Base-by-base conservation (phyloP, 1,140 invertebrate species). In the Diorhabda elongata region DNA sequence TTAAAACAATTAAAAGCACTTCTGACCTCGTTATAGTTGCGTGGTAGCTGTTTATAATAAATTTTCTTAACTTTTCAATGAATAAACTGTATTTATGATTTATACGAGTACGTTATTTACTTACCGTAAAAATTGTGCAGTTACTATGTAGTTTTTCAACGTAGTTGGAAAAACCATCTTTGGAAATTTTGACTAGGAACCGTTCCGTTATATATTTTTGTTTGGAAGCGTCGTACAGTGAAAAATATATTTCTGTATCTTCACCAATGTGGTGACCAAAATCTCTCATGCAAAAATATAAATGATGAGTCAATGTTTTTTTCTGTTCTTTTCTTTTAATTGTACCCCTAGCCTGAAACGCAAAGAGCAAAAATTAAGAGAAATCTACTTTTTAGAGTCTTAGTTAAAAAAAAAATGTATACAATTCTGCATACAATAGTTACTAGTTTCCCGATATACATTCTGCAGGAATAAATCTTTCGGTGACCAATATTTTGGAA, bases 91-190 rank as follows among this genome's bases (percentile, higher is more conserved):
- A 56, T 56, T 56, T 56, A n/a, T 7, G 6, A 56, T 56, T n/a
- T 56, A 56, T 56, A 6, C 6, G n/a, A 6, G n/a, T n/a, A 56
- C n/a, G 6, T n/a, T 7, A 2, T 56, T 7, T n/a, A 45, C 44
- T 87, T 84, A 92, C 94, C 11, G 92, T 93, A 80, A 96, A 97
- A 60, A 96, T 87, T 2, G 93, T 94, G 77, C 92, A 94, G 79
- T 94, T 93, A 75, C 89, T 93, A 78, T 95, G 90, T 69, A 96
- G 80, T 76, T 93, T 92, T 75, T 95, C 93, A 11, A 94, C 87
- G 79, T 95, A 94, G 80, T 93, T 94, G 41, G 92, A 92, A 81
- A 94, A 94, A 58, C 93, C 94, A 76, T 95, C 92, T 80, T 93
- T 94, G 67, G 92, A 92, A 78, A 96, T 91, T 76, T 88, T 87